Base-by-base conservation (phyloP, 1,140 invertebrate species). In the Drosophila pruinosa region DNA sequence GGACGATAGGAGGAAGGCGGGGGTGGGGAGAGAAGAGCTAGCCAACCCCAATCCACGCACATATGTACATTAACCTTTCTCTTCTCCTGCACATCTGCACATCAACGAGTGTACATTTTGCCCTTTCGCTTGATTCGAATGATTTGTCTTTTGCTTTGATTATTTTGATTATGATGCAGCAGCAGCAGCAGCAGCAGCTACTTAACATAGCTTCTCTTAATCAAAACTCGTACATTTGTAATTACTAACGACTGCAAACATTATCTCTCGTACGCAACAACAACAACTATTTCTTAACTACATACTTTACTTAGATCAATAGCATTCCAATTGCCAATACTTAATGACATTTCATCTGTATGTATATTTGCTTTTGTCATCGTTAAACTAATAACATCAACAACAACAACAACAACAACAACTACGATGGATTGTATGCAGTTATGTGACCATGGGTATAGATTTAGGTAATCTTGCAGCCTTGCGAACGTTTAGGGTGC, bases 381-480 rank as follows among this genome's bases (percentile, higher is more conserved):
- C 68, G 61, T 65, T 54, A 63, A 71, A 15, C 47, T 12, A 62
- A 28, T 56, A 53, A 48, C 15, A 24, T 19, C 17, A 58, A 50
- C 19, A 36, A 58, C 19, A 6, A 19, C 52, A 28, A 43, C 8
- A 15, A 48, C 15, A 10, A 52, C 34, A 47, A 57, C 54, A 19
- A 21, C 10, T 31, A 26, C 28, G 50, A 62, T 56, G 50, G 41
- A 47, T 71, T 34, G 36, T 8, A 14, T 19, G 57, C 78, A 99
- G 98, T 95, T 99, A 99, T 95, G 95, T 99, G 93, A 99, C 98
- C 92, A 98, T 99, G 97, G 96, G 97, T 92, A 97, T 99, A 95
- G 96, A 98, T 95, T 95, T 99, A 93, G 97, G 97, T 93, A 99
- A 99, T 95, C 94, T 99, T 93, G 97, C 97, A 93, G 98, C 97